A percentile compares a stretch with the other conserved stretches of the same genome.
Evolutionary conservation across 2,113 vertebrate species (phyloP).

Genomic region (cat (Felis catus)): DNA sequence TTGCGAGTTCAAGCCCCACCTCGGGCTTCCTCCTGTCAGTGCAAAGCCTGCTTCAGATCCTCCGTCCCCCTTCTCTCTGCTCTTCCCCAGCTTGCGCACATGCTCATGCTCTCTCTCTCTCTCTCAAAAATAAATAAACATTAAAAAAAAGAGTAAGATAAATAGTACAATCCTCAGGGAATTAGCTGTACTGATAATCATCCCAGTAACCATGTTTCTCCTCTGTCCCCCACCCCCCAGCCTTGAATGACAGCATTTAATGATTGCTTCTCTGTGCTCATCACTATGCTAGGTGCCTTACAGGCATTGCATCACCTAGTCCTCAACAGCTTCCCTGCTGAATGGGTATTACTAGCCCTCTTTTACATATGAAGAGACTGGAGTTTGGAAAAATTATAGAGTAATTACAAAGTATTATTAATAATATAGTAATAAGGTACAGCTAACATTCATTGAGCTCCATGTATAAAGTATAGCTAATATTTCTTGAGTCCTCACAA

Average conservation of each 20-base stretch:
- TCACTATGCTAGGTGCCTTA: neutral
- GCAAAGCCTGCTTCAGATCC: no score
- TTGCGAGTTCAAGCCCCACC: no score
- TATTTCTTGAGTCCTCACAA: neutral
- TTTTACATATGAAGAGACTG: neutral
- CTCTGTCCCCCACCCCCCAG: neutral
- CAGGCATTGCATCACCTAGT: neutral
- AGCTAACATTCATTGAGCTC: neutral
- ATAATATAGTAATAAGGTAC: neutral
- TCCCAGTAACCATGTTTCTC: neutral
- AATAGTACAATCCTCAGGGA: neutral
- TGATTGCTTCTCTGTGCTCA: neutral
- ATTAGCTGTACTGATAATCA: neutral
- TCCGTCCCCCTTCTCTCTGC: no score
- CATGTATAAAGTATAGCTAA: neutral
- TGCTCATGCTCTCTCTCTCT: no score
- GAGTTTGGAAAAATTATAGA: neutral
- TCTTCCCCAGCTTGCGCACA: no score
- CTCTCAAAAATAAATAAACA: no score
- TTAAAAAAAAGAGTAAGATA: neutral
- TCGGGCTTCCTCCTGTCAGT: no score
- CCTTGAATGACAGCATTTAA: neutral
- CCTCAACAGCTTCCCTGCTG: neutral
- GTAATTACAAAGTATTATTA: neutral
- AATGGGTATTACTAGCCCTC: neutral